Base-by-base conservation (phyloP, 2,888 invertebrate genomes). In the Latheticus oryzae region DNA sequence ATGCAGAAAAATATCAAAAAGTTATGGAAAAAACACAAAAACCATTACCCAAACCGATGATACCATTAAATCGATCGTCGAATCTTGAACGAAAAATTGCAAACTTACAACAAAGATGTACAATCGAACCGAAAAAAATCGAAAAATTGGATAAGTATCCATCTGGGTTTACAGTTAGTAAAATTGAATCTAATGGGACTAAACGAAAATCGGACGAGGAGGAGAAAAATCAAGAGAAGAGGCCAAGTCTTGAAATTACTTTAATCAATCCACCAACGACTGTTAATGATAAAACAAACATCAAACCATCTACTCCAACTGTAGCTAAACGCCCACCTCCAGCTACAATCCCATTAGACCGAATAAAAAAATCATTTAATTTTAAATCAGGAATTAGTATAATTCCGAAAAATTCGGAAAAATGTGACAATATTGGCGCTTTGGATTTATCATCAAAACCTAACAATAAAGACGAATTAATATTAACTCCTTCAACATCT, bases 291-390 rank as follows among this genome's bases (percentile, higher is more conserved):
- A 55, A 62, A 17, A 30, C 21, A 7, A 30, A 4, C 19, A 52
- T 3, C 16, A 51, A 30, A 26, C 48, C 19, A 8, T 26, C 13
- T 1, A 23, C 35, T n/a, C 28, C 5, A 28, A 12, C 33, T 1
- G 16, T 62, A 0, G 68, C 71, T 3, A 81, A 80, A 66, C 70
- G 82, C 48, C 80, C 83, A 1, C 81, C 81, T 54, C 84, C 84
- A 12, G 80, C 83, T 3, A 83, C 83, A 1, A 81, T 83, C 24
- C 82, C 83, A 0, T 63, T 83, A 62, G 81, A 81, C 19, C 77
- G 80, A 60, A 80, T 80, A 7, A 82, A 81, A 66, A 80, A 80
- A 63, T 73, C 78, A 5, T 71, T 71, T 3, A 74, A 70, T 52
- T 24, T 71, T 19, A 71, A 73, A 52, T 68, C 75, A 1, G 75